Evolutionary conservation across 2,888 invertebrate genomes (phyloP).

Genomic region (Lithophane ornitopus): DNA sequence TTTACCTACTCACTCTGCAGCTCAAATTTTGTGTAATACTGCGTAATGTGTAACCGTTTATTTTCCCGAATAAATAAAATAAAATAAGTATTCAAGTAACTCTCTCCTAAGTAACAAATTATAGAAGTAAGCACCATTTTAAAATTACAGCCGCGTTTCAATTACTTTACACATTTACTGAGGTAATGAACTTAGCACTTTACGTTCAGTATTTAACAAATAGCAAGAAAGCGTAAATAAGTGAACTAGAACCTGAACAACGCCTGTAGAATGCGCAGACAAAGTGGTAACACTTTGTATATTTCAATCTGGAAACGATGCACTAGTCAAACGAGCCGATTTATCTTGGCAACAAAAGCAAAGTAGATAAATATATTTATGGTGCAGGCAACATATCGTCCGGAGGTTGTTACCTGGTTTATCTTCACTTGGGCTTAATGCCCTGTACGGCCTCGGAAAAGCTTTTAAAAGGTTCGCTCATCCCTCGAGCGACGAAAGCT

Average conservation of each 20-base stretch:
- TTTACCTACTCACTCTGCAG: too few relatives aligned
- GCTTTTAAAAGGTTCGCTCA: conserved; percentile 86
- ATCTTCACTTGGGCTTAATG: conserved; percentile 85
- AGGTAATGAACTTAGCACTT: conserved; percentile 63
- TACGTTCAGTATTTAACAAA: conserved; percentile 62
- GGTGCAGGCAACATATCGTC: conserved; percentile 81
- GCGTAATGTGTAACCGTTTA: too few relatives aligned
- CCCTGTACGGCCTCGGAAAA: conserved; percentile 80
- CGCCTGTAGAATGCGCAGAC: conserved; percentile 70
- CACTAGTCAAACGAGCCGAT: conserved; percentile 83
- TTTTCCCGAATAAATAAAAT: too few relatives aligned
- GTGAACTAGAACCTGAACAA: conserved; percentile 60
- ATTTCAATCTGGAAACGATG: conserved; percentile 80
- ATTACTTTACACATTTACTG: conserved; percentile 58
- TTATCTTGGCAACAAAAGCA: conserved; percentile 86
- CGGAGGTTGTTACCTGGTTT: conserved; percentile 82
- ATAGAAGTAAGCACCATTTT: conserved; percentile 49
- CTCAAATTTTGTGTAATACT: too few relatives aligned
- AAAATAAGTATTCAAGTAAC: not conserved
- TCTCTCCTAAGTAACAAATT: conserved; percentile 40
- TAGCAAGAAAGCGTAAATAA: conserved; percentile 65
- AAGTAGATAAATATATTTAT: conserved; percentile 86
- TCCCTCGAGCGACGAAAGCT: conserved; percentile 81
- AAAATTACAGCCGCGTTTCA: conserved; percentile 46
- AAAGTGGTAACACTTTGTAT: conserved; percentile 78